Evolutionary conservation across 2,797 vertebrate species (phyloP), one percentile per base, ranked within the genome.

Genomic region (Linurgus olivaceus): DNA sequence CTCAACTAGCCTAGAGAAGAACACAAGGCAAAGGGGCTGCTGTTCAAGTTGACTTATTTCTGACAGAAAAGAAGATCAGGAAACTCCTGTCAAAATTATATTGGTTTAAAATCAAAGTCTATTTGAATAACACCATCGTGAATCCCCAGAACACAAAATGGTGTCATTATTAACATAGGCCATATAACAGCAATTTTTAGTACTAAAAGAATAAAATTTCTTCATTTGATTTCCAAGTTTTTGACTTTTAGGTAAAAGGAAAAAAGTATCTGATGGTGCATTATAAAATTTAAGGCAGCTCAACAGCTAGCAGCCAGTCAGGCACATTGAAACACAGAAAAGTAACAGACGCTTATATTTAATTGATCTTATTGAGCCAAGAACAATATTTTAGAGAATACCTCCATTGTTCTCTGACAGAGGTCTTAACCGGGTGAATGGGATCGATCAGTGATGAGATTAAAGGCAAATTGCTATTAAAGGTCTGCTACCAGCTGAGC

Each of bases 391-490:
- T 96, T 87, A 93, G 77, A 90, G 61, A 92, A 89, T 71, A 76
- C 23, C 57, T 89, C 31, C n/a, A 82, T 73, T 89, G 86, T 95
- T 85, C 86, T 95, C 74, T 93, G 96, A 77, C 95, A 93, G 84
- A 90, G 81, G 59, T 96, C 83, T 95, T 95, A 97, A 96, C 67
- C 0, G 6, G 77, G 86, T 95, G 83, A 96, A 87, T 74, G 18
- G 52, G 45, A 95, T 94, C 29, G 25, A 93, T 91, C 86, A 92
- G 31, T n/a, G 94, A 79, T 85, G 45, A 92, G 88, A 93, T 79
- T 47, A 97, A 96, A 93, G 91, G 81, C 89, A 97, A 96, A 97
- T 89, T 89, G 77, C 77, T 91, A 59, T 91, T 91, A 87, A 92
- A 92, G 50, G n/a, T 91, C 77, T 84, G 57, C 52, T 94, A 87